phyloP scores from a whole-genome alignment of 2,888 invertebrate genomes.

The Megaustenia siamemsis region DNA sequence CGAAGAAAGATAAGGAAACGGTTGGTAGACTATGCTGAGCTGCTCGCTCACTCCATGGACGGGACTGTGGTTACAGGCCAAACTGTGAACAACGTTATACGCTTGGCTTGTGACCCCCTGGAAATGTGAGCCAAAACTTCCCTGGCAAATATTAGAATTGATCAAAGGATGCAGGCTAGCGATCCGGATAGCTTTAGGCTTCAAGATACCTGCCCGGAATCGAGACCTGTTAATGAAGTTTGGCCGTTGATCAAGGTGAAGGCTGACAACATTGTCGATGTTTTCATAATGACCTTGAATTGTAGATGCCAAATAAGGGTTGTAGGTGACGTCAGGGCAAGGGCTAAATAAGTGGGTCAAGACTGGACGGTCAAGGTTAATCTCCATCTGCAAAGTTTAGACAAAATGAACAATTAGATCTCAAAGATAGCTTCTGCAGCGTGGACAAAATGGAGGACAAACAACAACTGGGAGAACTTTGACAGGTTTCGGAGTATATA shows the following conservation, averaged over 20 bases:
- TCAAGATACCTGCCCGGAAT: not conserved
- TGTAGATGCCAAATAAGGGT: not conserved
- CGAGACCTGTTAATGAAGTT: not conserved
- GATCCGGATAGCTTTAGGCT: conserved; percentile 23
- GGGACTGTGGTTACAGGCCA: not conserved
- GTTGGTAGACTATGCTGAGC: not conserved
- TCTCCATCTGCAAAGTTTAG: conserved; percentile 28
- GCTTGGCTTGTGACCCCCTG: not conserved
- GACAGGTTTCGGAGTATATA: too few species aligned
- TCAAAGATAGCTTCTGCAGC: too few species aligned
- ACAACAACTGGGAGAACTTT: too few species aligned
- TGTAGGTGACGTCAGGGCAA: not conserved
- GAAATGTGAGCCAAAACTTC: not conserved
- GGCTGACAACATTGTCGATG: not conserved
- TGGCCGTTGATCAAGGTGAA: not conserved
- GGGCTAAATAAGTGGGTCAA: not conserved
- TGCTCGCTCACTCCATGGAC: not conserved
- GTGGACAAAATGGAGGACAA: too few species aligned
- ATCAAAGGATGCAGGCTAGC: not conserved
- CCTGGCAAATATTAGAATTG: not conserved
- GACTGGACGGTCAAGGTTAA: not conserved
- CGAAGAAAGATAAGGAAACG: not conserved
- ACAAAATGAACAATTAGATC: too few species aligned
- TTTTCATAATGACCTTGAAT: not conserved
- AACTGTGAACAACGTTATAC: not conserved